phyloP scores from a whole-genome alignment of 2,888 invertebrate species.

The Synergus umbraculus region DNA sequence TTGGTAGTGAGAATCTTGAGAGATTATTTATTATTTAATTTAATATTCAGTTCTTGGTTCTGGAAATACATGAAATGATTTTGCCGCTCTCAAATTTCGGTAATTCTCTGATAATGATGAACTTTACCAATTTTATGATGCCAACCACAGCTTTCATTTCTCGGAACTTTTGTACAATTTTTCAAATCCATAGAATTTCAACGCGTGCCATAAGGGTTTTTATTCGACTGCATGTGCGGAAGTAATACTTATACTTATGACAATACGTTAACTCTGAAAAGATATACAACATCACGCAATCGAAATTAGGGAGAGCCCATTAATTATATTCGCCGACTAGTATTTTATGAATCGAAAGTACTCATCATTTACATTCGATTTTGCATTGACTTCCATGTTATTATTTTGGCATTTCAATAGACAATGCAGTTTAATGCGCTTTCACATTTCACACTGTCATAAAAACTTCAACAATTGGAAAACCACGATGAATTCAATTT shows the following conservation, averaged over 20 bases:
- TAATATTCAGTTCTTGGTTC: too few relatives aligned
- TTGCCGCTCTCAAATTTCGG: not conserved
- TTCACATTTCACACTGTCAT: not conserved
- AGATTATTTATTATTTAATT: too few relatives aligned
- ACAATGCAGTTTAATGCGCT: not conserved
- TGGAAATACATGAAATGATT: too few relatives aligned
- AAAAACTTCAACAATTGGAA: too few relatives aligned
- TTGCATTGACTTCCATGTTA: not conserved
- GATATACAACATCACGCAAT: not conserved
- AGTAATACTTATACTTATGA: not conserved
- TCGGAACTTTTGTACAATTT: not conserved
- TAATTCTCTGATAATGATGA: not conserved
- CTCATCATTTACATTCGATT: not conserved
- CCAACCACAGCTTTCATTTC: not conserved
- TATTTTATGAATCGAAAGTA: slow-evolving; percentile 2
- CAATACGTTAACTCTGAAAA: not conserved
- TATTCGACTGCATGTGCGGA: not conserved
- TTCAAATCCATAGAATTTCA: not conserved
- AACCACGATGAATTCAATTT: too few relatives aligned
- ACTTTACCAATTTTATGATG: not conserved
- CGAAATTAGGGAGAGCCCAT: not conserved
- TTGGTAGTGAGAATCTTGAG: too few relatives aligned
- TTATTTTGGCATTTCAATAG: not conserved
- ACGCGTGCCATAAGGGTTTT: not conserved
- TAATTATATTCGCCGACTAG: not conserved